Evolutionary conservation across 2,113 vertebrate genomes (phyloP), one percentile per base, ranked within the genome.

Genomic region (Trematomus loennbergii): DNA sequence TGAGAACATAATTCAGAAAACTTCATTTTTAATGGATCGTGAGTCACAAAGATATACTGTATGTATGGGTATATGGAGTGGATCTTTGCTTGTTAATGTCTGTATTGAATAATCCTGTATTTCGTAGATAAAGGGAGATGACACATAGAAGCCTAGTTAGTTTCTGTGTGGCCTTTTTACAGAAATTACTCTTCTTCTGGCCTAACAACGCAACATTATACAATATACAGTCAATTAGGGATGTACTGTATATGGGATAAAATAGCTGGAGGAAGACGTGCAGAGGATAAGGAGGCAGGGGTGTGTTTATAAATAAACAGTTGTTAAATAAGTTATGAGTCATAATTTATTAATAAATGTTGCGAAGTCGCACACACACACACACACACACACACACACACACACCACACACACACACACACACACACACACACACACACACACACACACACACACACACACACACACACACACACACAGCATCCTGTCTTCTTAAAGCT

Each of bases 301-400:
- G 45, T 36, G 78, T 83, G 86, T 87, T 89, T 84, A 77, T 80
- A 72, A 81, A 87, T 91, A 91, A 89, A 91, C 82, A 83, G 77
- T 50, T 83, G 8, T 70, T 94, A 75, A 91, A 91, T 91, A 89
- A 92, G 50, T 83, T 76, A 91, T 88, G 89, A 93, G 74, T 88
- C 86, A 90, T 94, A 9, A 83, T 85, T 88, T 89, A 91, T 93
- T 91, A 79, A 88, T 89, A 61, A 79, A 83, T 52, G 46, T 25
- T 87, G 73, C 72, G 0, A 12, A 60, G 79, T 58, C 29, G 12
- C 57, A 49, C 43, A 52, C 50, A 22, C 25, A 25, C 40, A 64
- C 53, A 72, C 36, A 45, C 52, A 49, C 50, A 49, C 52, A 58
- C 63, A 64, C 48, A 74, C 62, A 22, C 75, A 57, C 54, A 67